Evolutionary conservation across 2,888 invertebrate genomes (phyloP).

Genomic region (Anagyrus pseudococci): DNA sequence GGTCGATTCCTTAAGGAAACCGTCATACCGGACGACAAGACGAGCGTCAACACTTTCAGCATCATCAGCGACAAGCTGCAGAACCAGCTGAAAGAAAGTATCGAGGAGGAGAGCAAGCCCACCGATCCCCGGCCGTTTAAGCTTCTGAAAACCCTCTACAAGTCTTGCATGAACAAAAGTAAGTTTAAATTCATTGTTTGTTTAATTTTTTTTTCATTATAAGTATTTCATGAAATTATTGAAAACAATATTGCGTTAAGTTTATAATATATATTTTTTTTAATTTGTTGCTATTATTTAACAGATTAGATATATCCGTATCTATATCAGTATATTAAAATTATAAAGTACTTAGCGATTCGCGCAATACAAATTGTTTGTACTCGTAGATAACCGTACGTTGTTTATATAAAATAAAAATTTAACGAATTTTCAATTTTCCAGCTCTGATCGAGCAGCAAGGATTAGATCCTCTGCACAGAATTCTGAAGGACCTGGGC

Average conservation of each 20-base stretch:
- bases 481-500: slow-evolving; percentile 79
- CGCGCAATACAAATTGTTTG: no score
- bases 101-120: slow-evolving; percentile 68
- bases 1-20: slow-evolving; percentile 76
- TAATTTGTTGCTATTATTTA: no score
- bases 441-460: slow-evolving; percentile 81
- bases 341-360: no score
- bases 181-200: no score
- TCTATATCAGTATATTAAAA: no score
- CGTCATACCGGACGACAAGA: slow-evolving; percentile 82
- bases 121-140: slow-evolving; percentile 75
- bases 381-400: no score
- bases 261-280: no score
- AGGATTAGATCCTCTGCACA: slow-evolving; percentile 76
- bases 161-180: slow-evolving; percentile 90
- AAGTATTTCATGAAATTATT: no score
- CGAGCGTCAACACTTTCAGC: slow-evolving; percentile 78
- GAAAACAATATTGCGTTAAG: no score
- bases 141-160: slow-evolving; percentile 82
- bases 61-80: slow-evolving; percentile 77
- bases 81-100: slow-evolving; percentile 74
- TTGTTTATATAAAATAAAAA: no score
- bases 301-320: no score
- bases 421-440: slow-evolving; percentile 7
- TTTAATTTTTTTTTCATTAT: no score